Base-by-base conservation (phyloP, 2,113 vertebrate species). In the Etheostoma cragini region DNA sequence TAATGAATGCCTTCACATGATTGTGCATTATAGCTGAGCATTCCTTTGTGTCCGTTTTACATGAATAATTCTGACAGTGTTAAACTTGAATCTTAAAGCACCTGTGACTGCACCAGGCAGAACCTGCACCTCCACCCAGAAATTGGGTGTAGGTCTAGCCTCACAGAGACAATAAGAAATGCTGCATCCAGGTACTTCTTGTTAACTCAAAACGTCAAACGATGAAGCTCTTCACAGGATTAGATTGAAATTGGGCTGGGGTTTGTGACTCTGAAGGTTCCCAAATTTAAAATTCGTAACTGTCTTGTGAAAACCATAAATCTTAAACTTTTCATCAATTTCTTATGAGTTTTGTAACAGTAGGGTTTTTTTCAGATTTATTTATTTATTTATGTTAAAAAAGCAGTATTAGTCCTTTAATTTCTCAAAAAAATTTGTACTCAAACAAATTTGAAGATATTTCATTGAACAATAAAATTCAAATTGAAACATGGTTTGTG, bases 1-100 rank as follows among this genome's bases (percentile, higher is more conserved):
- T 38, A 35, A 64, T 77, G 57, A 68, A 68, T 62, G 26, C 58
- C 22, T 57, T 63, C 45, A 42, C 52, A 71, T 47, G 82, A 47
- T 75, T 75, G 64, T 53, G 65, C 45, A 53, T 47, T 13, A 70
- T 38, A 52, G 52, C 21, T 65, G 8, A 47, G 53, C 7, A 4
- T 24, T n/a, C 46, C 15, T 35, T 38, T n/a, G 17, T 73, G 53
- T 61, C 74, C 54, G 10, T 38, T 54, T 61, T 15, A 68, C 69
- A 73, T 66, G 6, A 46, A 58, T 50, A 19, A 72, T 65, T 68
- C 47, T 46, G 42, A 72, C 60, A 56, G 49, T 22, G 47, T 33
- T 33, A 8, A 24, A 66, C 26, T 22, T 50, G 10, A 57, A 47
- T 70, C 50, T 62, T 47, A 33, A 1, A 16, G 33, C 50, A 56